Evolutionary conservation across 2,113 vertebrate genomes (phyloP).

Genomic region (Sorex araneus): DNA sequence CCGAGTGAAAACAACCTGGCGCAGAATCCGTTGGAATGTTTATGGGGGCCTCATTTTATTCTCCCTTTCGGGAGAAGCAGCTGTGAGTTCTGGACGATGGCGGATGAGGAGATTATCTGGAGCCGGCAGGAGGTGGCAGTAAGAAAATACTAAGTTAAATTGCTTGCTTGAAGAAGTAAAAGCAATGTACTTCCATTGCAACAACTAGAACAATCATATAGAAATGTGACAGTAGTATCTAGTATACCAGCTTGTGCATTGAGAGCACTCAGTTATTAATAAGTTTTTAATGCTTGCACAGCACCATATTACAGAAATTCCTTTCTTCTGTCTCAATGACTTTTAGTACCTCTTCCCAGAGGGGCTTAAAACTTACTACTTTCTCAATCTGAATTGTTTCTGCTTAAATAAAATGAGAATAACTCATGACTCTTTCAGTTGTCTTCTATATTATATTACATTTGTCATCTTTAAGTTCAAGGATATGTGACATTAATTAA

Average conservation of each 20-base stretch:
- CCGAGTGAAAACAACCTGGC: too few species aligned
- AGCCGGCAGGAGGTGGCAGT: too few species aligned
- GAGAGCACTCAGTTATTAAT: not conserved
- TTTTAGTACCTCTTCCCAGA: not conserved
- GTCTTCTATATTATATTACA: not conserved
- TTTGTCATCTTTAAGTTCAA: not conserved
- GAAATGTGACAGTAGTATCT: not conserved
- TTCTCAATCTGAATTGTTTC: constrained; percentile 28
- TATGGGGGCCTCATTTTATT: too few species aligned
- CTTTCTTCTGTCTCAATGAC: not conserved
- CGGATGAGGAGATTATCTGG: too few species aligned
- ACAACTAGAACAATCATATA: not conserved
- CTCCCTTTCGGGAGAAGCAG: too few species aligned
- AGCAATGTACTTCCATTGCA: not conserved
- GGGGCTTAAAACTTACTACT: not conserved
- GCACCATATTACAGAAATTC: not conserved
- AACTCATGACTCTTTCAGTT: not conserved
- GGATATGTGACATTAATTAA: not conserved
- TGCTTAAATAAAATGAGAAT: not conserved
- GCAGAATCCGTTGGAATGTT: too few species aligned
- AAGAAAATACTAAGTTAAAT: not conserved
- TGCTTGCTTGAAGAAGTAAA: not conserved
- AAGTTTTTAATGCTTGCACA: not conserved
- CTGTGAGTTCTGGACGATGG: too few species aligned
- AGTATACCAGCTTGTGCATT: not conserved